Conservation (phyloP, 64 coral and sea anemone species). For the Stichodactyla helianthus region DNA sequence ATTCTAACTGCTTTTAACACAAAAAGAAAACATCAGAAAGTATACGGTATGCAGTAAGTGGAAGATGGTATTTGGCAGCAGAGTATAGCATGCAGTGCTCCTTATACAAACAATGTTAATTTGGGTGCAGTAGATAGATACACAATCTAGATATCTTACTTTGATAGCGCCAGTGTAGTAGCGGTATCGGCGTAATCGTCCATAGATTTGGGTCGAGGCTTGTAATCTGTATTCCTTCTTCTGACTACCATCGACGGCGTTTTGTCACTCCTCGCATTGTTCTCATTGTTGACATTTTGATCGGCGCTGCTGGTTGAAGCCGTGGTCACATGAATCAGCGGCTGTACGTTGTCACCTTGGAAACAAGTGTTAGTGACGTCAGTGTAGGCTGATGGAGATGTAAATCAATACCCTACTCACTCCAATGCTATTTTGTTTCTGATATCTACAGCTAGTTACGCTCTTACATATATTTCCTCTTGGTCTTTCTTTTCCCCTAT, state of each 20-base stretch:
- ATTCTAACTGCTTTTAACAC: too few species aligned
- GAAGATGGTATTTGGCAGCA: too few species aligned
- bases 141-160: background rate
- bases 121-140: background rate
- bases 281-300: slow-evolving; percentile 16
- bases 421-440: too few species aligned
- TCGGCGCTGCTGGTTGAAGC: slow-evolving; percentile 8
- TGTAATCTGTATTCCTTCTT: background rate
- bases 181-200: slow-evolving; percentile 23
- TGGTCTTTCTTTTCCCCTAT: too few species aligned
- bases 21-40: too few species aligned
- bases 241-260: slow-evolving; percentile 5
- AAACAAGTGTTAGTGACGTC: background rate
- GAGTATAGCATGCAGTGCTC: too few species aligned
- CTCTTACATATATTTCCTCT: too few species aligned
- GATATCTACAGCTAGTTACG: too few species aligned
- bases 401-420: too few species aligned
- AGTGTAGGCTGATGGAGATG: background rate
- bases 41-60: too few species aligned
- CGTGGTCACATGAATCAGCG: slow-evolving; percentile 60
- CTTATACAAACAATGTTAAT: too few species aligned
- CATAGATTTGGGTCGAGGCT: slow-evolving; percentile 21
- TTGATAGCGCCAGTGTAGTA: slow-evolving; percentile 38
- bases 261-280: background rate
- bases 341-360: slow-evolving; percentile 30